Percentiles rank a stretch among this genome's conserved stretches.
Evolutionary conservation across 2,797 vertebrate genomes (phyloP).

Genomic region (Poecilia picta): DNA sequence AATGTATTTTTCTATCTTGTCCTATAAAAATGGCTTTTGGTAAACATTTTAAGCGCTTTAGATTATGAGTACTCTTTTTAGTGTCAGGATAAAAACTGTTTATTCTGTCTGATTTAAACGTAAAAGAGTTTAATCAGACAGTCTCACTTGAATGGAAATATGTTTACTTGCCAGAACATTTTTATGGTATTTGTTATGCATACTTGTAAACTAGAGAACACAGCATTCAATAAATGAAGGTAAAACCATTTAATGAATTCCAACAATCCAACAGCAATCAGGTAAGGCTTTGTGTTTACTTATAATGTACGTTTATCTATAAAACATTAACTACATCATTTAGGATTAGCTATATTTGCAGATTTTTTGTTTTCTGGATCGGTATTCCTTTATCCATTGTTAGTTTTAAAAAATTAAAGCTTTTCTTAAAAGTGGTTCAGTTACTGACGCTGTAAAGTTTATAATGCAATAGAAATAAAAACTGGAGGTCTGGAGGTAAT

Average conservation of each 20-base stretch:
- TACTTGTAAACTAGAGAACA: background rate
- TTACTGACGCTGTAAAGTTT: slow-evolving; percentile 40
- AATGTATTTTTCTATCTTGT: background rate
- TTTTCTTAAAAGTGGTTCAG: slow-evolving; percentile 12
- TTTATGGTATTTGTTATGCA: background rate
- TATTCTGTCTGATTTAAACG: background rate
- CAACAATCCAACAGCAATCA: background rate
- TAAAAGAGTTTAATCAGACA: no score
- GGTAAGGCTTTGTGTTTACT: background rate
- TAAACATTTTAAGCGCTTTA: background rate
- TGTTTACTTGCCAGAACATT: background rate
- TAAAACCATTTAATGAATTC: background rate
- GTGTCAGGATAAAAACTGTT: background rate
- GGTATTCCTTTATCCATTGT: background rate
- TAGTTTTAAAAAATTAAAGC: background rate
- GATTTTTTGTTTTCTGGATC: background rate
- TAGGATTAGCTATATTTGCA: background rate
- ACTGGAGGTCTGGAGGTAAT: slow-evolving; percentile 10
- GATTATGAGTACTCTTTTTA: background rate
- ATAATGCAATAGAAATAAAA: slow-evolving; percentile 13
- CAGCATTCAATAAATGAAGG: background rate
- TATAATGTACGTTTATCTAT: background rate
- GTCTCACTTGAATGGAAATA: background rate
- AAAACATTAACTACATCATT: background rate
- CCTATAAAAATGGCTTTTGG: background rate